phyloP scores from a whole-genome alignment of 2,888 invertebrate genomes.

The Melipona bicolor region DNA sequence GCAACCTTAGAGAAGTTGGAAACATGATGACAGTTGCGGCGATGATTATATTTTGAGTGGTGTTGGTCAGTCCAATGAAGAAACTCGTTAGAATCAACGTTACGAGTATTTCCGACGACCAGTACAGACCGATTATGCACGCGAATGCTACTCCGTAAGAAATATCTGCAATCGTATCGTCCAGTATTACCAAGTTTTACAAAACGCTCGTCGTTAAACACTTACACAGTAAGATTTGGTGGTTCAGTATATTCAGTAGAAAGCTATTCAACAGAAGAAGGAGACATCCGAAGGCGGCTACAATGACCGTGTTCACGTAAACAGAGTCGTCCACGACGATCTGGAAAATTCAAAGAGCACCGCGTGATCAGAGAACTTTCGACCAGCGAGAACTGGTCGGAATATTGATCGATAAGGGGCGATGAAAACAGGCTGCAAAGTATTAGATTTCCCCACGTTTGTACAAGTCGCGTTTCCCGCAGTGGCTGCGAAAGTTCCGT shows the following conservation, averaged over 20 bases:
- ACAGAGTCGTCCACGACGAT: conserved; percentile 58
- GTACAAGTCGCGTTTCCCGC: conserved; percentile 25
- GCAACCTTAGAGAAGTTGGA: conserved; percentile 88
- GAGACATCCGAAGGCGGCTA: conserved; percentile 54
- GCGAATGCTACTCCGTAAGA: conserved; percentile 63
- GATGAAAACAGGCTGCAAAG: neutral
- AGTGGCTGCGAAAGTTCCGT: neutral
- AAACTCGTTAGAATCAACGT: conserved; percentile 72
- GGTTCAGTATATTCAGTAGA: conserved; percentile 65
- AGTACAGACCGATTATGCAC: conserved; percentile 72
- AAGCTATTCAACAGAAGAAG: conserved; percentile 64
- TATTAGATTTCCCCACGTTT: conserved; percentile 36
- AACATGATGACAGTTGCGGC: conserved; percentile 88
- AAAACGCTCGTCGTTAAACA: neutral
- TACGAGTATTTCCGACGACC: conserved; percentile 70
- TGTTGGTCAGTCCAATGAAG: conserved; percentile 70
- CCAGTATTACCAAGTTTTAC: too few species aligned
- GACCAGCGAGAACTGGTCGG: neutral
- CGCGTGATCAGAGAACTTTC: neutral
- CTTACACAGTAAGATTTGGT: conserved; percentile 73
- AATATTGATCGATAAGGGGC: neutral
- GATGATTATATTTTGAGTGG: conserved; percentile 84
- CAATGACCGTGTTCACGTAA: conserved; percentile 72
- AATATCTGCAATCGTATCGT: conserved; percentile 52
- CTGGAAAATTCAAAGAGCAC: conserved; percentile 23